Evolutionary conservation across 2,797 vertebrate species (phyloP).

Genomic region (Sebastes dallii): DNA sequence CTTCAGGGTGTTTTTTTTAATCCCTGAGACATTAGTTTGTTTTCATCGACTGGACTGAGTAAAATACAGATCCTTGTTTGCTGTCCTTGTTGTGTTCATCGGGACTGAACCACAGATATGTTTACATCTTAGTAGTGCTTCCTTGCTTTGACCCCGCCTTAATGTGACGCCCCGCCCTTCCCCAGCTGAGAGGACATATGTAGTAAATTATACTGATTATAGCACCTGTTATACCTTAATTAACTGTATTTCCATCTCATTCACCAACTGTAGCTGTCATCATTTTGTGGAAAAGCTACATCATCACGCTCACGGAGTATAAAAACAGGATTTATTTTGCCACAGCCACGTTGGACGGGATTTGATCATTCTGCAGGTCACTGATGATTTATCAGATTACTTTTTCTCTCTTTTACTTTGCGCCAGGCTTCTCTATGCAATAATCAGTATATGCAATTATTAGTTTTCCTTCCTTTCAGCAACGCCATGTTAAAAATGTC

Average conservation of each 20-base stretch:
- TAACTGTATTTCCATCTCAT: constrained; percentile 48
- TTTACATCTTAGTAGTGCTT: constrained; percentile 70
- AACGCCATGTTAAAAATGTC: neutral
- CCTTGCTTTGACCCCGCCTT: constrained; percentile 62
- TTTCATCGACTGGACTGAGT: constrained; percentile 25
- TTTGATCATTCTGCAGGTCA: neutral
- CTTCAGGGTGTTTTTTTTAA: constrained; percentile 12
- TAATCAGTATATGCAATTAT: constrained; percentile 79
- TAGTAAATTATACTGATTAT: constrained; percentile 52
- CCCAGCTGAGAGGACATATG: constrained; percentile 40
- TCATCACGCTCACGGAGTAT: neutral
- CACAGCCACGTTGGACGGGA: neutral
- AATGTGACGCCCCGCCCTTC: constrained; percentile 41
- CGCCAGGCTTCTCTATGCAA: constrained; percentile 86
- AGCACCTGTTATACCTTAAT: constrained; percentile 68
- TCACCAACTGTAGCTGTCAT: constrained; percentile 28
- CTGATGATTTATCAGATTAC: neutral
- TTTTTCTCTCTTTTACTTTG: constrained; percentile 45
- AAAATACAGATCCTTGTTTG: constrained; percentile 17
- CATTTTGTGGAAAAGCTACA: constrained; percentile 1
- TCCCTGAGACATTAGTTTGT: constrained; percentile 7
- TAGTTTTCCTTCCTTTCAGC: constrained; percentile 31
- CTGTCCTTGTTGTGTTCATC: constrained; percentile 20
- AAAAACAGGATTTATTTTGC: neutral
- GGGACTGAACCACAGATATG: constrained; percentile 50